Conservation (phyloP, 1,140 invertebrate genomes). For the Nilaparvata lugens region DNA sequence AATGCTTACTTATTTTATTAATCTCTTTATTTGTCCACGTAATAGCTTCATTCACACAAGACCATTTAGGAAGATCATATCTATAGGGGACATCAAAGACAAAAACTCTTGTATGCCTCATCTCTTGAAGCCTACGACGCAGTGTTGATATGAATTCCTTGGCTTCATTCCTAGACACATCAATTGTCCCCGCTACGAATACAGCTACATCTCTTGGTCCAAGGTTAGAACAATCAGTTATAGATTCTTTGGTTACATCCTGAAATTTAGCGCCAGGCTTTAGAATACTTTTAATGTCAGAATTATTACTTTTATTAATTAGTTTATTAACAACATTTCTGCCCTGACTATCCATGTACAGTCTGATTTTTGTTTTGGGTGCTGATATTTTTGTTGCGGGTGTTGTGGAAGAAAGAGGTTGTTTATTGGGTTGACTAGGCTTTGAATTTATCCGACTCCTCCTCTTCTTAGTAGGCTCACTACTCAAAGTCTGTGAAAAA, state of each 20-base stretch:
- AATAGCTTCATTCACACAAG: constrained; percentile 11
- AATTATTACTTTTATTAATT: neutral
- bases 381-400: too few relatives aligned
- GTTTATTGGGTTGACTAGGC: too few relatives aligned
- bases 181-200: neutral
- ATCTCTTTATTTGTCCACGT: constrained; percentile 3
- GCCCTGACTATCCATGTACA: constrained; percentile 1
- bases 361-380: neutral
- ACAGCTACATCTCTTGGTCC: neutral
- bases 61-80: constrained; percentile 11
- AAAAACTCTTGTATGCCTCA: constrained; percentile 3
- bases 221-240: neutral
- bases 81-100: constrained; percentile 8
- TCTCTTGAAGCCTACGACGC: too few relatives aligned
- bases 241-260: neutral
- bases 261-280: neutral
- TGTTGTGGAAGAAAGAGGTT: too few relatives aligned
- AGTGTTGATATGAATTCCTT: neutral
- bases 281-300: neutral
- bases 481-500: too few relatives aligned
- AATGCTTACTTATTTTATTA: neutral
- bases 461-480: too few relatives aligned
- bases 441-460: too few relatives aligned
- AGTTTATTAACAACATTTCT: neutral
- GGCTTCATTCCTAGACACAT: neutral